These are phyloP conservation scores for Aphaenogaster ashmeadi DNA, from an alignment of 1,140 invertebrate genomes.

Conservation along the genomic window DNA sequence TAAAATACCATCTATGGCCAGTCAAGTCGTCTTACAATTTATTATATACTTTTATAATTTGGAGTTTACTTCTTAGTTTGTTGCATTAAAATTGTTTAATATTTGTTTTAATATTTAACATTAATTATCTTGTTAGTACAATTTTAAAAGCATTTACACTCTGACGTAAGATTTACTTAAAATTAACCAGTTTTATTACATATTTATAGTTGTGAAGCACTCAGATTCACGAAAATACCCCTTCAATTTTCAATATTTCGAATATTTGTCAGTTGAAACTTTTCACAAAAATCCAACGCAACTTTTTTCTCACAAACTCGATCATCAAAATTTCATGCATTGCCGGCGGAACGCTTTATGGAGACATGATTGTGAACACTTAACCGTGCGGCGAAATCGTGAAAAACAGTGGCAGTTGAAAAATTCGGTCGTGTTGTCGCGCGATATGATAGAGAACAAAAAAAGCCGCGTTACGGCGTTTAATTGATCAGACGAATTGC, in stretches of 20 bases:
- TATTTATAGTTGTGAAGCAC: background rate
- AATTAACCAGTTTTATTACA: background rate
- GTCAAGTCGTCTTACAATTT: no score
- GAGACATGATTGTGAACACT: conserved; percentile 32
- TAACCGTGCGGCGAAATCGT: background rate
- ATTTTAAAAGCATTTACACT: background rate
- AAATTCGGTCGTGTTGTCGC: conserved; percentile 7
- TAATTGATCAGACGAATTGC: conserved; percentile 55
- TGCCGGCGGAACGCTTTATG: conserved; percentile 15
- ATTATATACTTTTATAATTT: no score
- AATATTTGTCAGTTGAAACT: background rate
- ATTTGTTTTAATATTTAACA: background rate
- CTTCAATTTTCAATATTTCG: background rate
- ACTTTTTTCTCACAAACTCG: conserved; percentile 5
- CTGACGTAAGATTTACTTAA: background rate
- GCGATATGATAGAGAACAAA: background rate
- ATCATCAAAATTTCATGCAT: conserved; percentile 38
- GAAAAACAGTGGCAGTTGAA: conserved; percentile 33
- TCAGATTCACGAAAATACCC: background rate
- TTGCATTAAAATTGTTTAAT: background rate
- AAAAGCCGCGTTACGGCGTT: conserved; percentile 9
- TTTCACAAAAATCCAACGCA: conserved; percentile 13
- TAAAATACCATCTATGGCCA: no score
- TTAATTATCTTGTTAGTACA: background rate
- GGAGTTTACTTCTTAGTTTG: no score